Conservation (phyloP, 2,888 invertebrate genomes). For the Pterostichus madidus region DNA sequence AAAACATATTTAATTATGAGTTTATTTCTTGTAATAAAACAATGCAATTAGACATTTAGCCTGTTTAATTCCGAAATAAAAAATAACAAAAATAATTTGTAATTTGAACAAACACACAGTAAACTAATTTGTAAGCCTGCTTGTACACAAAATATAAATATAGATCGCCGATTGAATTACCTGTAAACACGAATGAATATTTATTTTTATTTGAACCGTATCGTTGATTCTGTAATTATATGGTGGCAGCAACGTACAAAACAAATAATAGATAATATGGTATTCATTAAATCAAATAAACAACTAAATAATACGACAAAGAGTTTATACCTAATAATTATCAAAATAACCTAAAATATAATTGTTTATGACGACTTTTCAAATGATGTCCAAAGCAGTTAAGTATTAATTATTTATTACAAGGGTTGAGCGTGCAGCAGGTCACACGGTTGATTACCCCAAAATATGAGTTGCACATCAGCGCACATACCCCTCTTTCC, state of each 20-base stretch:
- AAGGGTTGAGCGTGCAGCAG: conserved; percentile 53
- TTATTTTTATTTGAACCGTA: conserved; percentile 37
- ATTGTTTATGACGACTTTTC: conserved; percentile 59
- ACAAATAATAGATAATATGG: conserved; percentile 16
- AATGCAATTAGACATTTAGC: too few species aligned
- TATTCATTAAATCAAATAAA: conserved; percentile 13
- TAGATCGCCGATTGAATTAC: conserved; percentile 23
- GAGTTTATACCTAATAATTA: conserved; percentile 43
- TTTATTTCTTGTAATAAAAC: too few species aligned
- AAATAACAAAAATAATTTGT: too few species aligned
- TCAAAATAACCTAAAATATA: conserved; percentile 7
- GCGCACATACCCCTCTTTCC: conserved; percentile 36
- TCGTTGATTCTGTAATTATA: conserved; percentile 38
- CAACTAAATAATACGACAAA: conserved; percentile 38
- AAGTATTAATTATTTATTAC: conserved; percentile 60
- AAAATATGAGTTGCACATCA: conserved; percentile 59
- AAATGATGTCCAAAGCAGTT: conserved; percentile 50
- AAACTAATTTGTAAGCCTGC: too few species aligned
- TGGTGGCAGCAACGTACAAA: conserved; percentile 36
- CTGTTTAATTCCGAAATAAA: too few species aligned
- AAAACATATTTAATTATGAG: too few species aligned
- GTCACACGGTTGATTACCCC: conserved; percentile 55
- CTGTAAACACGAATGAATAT: conserved; percentile 47
- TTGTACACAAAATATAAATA: too few species aligned
- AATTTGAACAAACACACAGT: too few species aligned